Evolutionary conservation across 1,140 invertebrate species (phyloP).

Genomic region (Tetramorium alpestre): DNA sequence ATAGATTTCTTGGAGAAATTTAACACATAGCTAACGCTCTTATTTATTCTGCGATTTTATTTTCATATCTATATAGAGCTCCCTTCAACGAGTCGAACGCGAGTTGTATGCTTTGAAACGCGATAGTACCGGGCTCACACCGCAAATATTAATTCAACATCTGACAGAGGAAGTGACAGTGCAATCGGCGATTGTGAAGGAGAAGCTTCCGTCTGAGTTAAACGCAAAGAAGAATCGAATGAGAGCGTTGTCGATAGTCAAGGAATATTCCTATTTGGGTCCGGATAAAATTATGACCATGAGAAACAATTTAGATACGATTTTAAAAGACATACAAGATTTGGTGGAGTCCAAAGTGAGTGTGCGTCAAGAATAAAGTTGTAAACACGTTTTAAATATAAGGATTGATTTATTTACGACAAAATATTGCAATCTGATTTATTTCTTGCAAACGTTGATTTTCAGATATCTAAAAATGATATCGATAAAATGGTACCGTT

Average conservation of each 20-base stretch:
- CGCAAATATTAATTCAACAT: constrained; percentile 87
- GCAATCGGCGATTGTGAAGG: constrained; percentile 89
- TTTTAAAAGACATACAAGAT: constrained; percentile 79
- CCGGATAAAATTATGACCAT: constrained; percentile 89
- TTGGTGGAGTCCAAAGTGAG: constrained; percentile 79
- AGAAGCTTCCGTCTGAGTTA: constrained; percentile 92
- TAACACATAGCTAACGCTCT: neutral
- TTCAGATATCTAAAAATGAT: constrained; percentile 81
- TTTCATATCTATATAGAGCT: constrained; percentile 66
- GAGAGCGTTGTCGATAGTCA: constrained; percentile 89
- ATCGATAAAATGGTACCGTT: constrained; percentile 93
- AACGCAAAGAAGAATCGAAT: constrained; percentile 88
- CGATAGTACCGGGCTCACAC: constrained; percentile 85
- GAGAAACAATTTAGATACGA: constrained; percentile 77
- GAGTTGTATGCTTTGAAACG: constrained; percentile 82
- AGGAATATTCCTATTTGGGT: constrained; percentile 89
- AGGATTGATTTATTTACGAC: constrained; percentile 58
- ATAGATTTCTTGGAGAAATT: neutral
- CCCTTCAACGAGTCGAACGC: constrained; percentile 78
- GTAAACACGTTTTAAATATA: neutral
- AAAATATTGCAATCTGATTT: constrained; percentile 60
- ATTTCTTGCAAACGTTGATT: constrained; percentile 72
- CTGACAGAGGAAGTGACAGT: constrained; percentile 92
- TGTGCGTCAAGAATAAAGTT: neutral
- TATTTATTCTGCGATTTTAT: neutral